Evolutionary conservation across 2,113 vertebrate genomes (phyloP).

Genomic region (Progne subis): DNA sequence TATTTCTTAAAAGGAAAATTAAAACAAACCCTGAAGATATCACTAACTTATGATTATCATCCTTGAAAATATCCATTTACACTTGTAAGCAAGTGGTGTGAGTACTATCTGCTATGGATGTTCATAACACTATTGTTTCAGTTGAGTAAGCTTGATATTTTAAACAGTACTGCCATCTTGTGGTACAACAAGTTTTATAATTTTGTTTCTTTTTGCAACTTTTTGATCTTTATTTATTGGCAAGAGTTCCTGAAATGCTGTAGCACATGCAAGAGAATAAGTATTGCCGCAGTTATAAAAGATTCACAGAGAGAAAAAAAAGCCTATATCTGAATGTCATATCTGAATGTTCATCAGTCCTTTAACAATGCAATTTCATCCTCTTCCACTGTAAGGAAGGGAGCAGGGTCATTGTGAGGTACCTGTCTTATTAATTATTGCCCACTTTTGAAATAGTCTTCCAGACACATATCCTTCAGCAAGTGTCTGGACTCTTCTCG

Average conservation of each 20-base stretch:
- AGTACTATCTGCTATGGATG: neutral
- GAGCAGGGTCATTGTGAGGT: neutral
- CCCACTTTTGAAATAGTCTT: neutral
- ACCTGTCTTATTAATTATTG: neutral
- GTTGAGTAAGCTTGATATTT: slow-evolving; percentile 35
- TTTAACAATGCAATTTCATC: neutral
- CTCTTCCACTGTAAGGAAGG: neutral
- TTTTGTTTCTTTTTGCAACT: neutral
- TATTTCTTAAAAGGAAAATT: neutral
- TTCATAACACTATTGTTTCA: neutral
- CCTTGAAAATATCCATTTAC: neutral
- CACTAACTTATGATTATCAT: neutral
- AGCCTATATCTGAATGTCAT: neutral
- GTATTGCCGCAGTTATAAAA: neutral
- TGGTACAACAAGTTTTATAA: slow-evolving; percentile 13
- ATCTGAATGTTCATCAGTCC: neutral
- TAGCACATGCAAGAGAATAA: neutral
- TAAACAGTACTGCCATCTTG: slow-evolving; percentile 74
- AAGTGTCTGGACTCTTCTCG: neutral
- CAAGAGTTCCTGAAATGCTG: neutral
- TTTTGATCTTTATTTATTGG: neutral
- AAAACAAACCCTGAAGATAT: neutral
- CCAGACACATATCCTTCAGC: neutral
- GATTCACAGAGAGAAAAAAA: neutral
- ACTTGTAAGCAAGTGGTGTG: neutral